These are phyloP conservation scores for Drosophila littoralis DNA, from an alignment of 1,140 invertebrate genomes.

Conservation along the genomic window DNA sequence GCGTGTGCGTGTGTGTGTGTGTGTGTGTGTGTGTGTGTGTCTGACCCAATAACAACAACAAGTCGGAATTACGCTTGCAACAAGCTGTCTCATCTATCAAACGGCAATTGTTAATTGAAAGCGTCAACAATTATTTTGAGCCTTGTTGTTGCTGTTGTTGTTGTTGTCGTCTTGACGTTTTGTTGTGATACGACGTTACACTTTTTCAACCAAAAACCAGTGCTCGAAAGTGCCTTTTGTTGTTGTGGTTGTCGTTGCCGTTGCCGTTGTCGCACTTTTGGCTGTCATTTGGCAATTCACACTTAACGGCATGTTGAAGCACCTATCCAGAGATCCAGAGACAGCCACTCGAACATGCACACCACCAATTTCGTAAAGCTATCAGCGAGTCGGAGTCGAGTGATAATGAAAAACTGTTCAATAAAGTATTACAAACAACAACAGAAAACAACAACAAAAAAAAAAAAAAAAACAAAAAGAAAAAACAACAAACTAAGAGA, in stretches of 20 bases:
- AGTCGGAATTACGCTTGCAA: constrained; percentile 25
- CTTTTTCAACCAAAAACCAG: constrained; percentile 11
- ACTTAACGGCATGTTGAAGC: constrained; percentile 52
- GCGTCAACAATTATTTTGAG: constrained; percentile 56
- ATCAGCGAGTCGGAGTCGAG: constrained; percentile 19
- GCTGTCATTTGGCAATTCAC: constrained; percentile 69
- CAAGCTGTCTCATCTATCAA: constrained; percentile 50
- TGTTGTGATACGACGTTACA: constrained; percentile 33
- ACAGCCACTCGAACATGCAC: constrained; percentile 32
- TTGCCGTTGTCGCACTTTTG: constrained; percentile 48
- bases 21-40: constrained; percentile 12
- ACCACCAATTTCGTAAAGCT: constrained; percentile 52
- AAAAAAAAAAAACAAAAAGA: constrained; percentile 1
- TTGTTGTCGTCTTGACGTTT: background rate
- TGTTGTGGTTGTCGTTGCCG: constrained; percentile 25
- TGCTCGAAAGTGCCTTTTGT: constrained; percentile 40
- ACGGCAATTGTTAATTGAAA: constrained; percentile 75
- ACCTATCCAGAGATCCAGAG: constrained; percentile 22
- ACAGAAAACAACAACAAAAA: background rate
- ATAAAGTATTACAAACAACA: constrained; percentile 3
- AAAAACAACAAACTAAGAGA: background rate
- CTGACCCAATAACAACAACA: constrained; percentile 40
- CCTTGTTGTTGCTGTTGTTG: background rate
- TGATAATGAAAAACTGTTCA: constrained; percentile 48
- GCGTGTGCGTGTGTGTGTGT: constrained; percentile 6